Evolutionary conservation across 2,797 vertebrate species (phyloP), one percentile per base, ranked within the genome.

Genomic region (Takifugu ocellatus): DNA sequence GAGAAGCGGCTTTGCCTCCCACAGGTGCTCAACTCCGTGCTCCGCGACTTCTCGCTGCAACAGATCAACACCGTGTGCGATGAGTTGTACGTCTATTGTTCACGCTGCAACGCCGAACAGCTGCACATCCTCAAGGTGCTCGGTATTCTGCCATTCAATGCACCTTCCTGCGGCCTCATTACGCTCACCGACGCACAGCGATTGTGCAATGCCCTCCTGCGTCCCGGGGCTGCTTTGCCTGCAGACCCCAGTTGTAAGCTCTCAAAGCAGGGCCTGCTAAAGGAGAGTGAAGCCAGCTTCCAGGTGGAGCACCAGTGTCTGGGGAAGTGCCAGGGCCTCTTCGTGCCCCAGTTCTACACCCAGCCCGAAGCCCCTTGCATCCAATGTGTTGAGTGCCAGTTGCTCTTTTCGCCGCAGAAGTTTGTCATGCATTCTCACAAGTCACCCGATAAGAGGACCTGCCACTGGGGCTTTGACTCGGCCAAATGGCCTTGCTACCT

Each of bases 381-480:
- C 88, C 97, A 97, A 87, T 99, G 97, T 51, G 75, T 95, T 45
- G 96, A 99, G 79, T 99, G 97, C 85, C 95, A 95, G 25, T 91
- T 94, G 68, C 95, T 98, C 84, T 98, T 98, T 86, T 96, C 97
- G 0, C 95, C 97, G 5, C 95, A 97, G 87, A 98, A 95, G 1
- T 99, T 99, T 45, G 97, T 99, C 82, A 96, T 99, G 95, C 97
- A 99, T 82, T 98, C 96, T 0, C 97, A 98, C 84, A 93, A 94
- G 65, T 94, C 94, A 25, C 95, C 96, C 0, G 96, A 98, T 91
- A 99, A 99, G 91, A 94, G 97, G 86, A 99, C 97, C 85, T 99
- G 97, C 83, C 97, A 98, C 83, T 99, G 97, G 97, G 97, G 97
- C 36, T 99, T 99, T 75, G 97, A 99, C 68, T 98, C 97, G 0